phyloP scores from a whole-genome alignment of 2,113 vertebrate genomes.

The Aldabrachelys gigantea region DNA sequence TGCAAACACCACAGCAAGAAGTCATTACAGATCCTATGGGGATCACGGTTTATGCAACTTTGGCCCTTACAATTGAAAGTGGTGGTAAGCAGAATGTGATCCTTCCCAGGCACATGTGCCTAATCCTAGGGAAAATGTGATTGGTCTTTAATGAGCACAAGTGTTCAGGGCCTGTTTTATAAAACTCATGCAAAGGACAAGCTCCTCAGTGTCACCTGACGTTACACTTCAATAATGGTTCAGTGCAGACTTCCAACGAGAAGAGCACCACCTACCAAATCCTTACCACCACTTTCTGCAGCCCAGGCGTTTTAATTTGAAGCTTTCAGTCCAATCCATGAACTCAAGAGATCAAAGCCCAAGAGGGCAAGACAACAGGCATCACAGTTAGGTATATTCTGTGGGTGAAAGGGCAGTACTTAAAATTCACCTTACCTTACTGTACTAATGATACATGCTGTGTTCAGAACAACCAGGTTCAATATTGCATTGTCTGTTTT shows the following conservation, averaged over 20 bases:
- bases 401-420: background rate
- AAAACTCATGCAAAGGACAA: background rate
- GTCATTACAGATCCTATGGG: background rate
- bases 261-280: background rate
- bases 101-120: background rate
- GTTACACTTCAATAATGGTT: background rate
- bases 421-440: background rate
- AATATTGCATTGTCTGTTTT: background rate
- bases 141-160: background rate
- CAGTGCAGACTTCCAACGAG: background rate
- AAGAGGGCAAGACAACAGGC: background rate
- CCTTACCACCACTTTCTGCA: background rate
- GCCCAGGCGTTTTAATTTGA: background rate
- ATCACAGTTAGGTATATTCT: background rate
- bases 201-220: background rate
- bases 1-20: background rate
- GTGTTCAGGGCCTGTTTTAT: background rate
- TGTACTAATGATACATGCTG: background rate
- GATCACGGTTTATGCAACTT: background rate
- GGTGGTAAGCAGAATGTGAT: background rate
- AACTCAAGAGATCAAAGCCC: background rate
- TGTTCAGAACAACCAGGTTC: background rate
- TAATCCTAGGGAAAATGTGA: background rate
- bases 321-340: background rate
- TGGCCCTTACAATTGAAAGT: fast-evolving